A percentile compares a stretch with the other conserved stretches of the same genome.
Evolutionary conservation across 2,888 invertebrate genomes (phyloP).

Genomic region (Mechanitis messenoides): DNA sequence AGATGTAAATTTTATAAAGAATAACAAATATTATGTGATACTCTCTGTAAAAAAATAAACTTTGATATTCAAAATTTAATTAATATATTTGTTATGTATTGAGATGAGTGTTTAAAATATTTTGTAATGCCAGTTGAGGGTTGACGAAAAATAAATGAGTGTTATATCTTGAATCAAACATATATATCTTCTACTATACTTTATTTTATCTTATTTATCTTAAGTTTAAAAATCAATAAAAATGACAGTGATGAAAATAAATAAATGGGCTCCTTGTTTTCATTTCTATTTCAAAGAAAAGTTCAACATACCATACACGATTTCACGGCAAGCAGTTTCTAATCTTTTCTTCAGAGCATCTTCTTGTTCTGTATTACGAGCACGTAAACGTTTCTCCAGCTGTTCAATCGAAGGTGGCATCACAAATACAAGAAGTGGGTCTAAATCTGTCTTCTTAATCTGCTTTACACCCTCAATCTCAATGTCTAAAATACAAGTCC

Average conservation of each 20-base stretch:
- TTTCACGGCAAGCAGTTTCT: conserved; percentile 85
- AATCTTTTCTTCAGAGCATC: conserved; percentile 88
- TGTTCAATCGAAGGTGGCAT: conserved; percentile 92
- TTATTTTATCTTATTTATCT: too few species aligned
- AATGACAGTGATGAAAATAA: too few species aligned
- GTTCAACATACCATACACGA: conserved; percentile 82
- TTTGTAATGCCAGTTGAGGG: too few species aligned
- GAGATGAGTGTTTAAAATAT: too few species aligned
- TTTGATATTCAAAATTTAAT: too few species aligned
- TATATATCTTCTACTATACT: too few species aligned
- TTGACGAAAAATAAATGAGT: too few species aligned
- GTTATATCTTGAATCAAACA: too few species aligned
- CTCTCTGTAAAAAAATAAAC: too few species aligned
- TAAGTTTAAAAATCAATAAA: too few species aligned
- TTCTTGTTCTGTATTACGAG: conserved; percentile 93
- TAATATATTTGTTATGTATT: too few species aligned
- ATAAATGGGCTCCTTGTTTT: neutral
- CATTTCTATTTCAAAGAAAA: neutral
- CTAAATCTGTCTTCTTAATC: conserved; percentile 87
- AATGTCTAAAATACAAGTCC: conserved; percentile 95
- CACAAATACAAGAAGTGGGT: conserved; percentile 91
- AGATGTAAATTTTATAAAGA: neutral
- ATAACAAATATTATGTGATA: neutral
- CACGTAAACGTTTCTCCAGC: conserved; percentile 83
- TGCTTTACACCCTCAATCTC: conserved; percentile 95